phyloP scores from a whole-genome alignment of 2,113 vertebrate genomes.

The Triplophysa tibetana region DNA sequence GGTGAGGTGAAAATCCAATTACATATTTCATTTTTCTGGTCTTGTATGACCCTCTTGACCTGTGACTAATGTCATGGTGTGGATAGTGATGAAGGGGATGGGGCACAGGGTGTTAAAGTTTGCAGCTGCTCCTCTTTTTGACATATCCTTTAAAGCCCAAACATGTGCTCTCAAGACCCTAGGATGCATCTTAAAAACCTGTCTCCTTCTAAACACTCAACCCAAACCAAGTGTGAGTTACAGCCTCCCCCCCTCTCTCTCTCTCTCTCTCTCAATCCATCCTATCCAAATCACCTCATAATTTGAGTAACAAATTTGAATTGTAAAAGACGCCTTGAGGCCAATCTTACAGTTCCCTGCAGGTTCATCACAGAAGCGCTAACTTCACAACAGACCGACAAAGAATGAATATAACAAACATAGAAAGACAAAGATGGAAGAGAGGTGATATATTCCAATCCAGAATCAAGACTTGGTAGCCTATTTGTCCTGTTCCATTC shows the following conservation, averaged over 20 bases:
- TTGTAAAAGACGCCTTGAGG: slow-evolving; percentile 39
- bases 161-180: slow-evolving; percentile 9
- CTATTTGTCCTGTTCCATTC: slow-evolving; percentile 74
- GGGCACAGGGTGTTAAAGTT: slow-evolving; percentile 5
- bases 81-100: neutral
- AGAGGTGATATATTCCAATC: slow-evolving; percentile 20
- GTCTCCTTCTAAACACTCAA: neutral
- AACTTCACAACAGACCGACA: neutral
- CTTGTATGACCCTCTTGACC: neutral
- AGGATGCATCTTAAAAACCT: neutral
- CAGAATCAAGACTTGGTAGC: slow-evolving; percentile 69
- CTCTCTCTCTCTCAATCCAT: neutral
- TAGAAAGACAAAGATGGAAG: slow-evolving; percentile 1
- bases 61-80: neutral
- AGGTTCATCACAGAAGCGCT: slow-evolving; percentile 19
- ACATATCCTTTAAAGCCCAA: slow-evolving; percentile 43
- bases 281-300: slow-evolving; percentile 8
- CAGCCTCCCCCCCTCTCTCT: neutral
- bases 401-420: neutral
- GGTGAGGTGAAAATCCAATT: too few relatives aligned
- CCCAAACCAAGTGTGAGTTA: neutral
- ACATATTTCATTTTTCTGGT: neutral
- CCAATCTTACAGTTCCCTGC: slow-evolving; percentile 23
- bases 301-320: slow-evolving; percentile 38
- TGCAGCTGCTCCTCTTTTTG: slow-evolving; percentile 20